Evolutionary conservation across 2,113 vertebrate genomes (phyloP), one percentile per base, ranked within the genome.

Genomic region (Coptodon bakossiorum): DNA sequence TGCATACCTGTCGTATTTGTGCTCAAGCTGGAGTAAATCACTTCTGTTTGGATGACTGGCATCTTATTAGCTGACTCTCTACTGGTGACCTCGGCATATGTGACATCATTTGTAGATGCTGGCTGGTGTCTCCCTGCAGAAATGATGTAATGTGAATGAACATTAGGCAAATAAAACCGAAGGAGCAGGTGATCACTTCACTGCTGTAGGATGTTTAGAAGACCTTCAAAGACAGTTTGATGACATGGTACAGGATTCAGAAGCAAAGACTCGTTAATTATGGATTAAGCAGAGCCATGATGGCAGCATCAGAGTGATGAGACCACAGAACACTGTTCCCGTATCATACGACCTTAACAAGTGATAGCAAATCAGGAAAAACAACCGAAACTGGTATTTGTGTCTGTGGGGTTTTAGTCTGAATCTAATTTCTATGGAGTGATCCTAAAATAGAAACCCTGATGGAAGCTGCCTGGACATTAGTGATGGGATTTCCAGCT

Each of bases 361-460:
- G 57, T 10, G 29, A 61, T 1, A 17, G 29, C 8, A 16, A 61
- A 17, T 12, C 29, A 6, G 29, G 29, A 1, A 61, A 31, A 34
- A 34, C 1, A 19, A 19, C 57, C 9, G 16, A 61, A 19, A 61
- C 0, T 6, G 29, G 3, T 61, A 0, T 34, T 61, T 10, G 16
- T 34, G 57, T 61, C 29, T 29, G 27, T 59, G 16, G 57, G 14
- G 57, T 6, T 3, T 61, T 34, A 61, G 16, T 34, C 29, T 17
- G 16, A 31, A 31, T 61, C 14, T 31, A 10, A 29, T 61, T 61
- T 17, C 57, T 31, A 31, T 27, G 14, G 14, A 61, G 14, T 10
- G 29, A 61, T 61, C 0, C 24, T 61, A 4, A 27, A 57, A 0
- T 57, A 2, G 12, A 61, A 61, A 34, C 8, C 8, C 57, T 6